Conservation (phyloP, 92 coral and sea anemone species). For the Porites rus region DNA sequence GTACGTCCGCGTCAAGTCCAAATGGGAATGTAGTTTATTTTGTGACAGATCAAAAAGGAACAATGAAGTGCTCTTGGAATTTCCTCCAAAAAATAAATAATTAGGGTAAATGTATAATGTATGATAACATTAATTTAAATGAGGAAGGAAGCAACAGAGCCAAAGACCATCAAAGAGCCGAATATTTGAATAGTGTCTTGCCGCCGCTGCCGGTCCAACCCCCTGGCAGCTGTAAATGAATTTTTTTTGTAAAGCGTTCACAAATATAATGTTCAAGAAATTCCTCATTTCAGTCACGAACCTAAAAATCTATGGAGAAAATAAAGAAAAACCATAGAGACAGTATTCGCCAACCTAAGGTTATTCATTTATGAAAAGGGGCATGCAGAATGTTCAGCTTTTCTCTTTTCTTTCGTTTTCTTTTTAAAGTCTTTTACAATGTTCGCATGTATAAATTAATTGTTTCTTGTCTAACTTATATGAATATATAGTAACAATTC, state of each 20-base stretch:
- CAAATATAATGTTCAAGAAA: background rate
- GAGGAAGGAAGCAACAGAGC: slow-evolving; percentile 16
- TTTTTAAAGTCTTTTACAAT: too few species aligned
- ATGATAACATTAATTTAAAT: slow-evolving; percentile 22
- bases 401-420: too few species aligned
- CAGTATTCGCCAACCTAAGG: background rate
- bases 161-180: slow-evolving; percentile 39
- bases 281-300: background rate
- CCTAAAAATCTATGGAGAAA: background rate
- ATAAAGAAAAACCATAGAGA: background rate
- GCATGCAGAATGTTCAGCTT: too few species aligned
- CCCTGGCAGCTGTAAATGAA: slow-evolving; percentile 12
- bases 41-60: background rate
- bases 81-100: slow-evolving; percentile 2
- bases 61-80: slow-evolving; percentile 1
- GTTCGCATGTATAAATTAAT: too few species aligned
- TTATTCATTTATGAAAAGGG: background rate
- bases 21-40: background rate
- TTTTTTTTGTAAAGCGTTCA: background rate
- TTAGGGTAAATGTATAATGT: slow-evolving; percentile 9
- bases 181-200: slow-evolving; percentile 13
- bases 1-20: too few species aligned
- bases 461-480: too few species aligned
- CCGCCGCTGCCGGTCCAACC: background rate
- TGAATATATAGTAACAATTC: background rate